Evolutionary conservation across 2,113 vertebrate genomes (phyloP).

Genomic region (Phalacrocorax carbo): DNA sequence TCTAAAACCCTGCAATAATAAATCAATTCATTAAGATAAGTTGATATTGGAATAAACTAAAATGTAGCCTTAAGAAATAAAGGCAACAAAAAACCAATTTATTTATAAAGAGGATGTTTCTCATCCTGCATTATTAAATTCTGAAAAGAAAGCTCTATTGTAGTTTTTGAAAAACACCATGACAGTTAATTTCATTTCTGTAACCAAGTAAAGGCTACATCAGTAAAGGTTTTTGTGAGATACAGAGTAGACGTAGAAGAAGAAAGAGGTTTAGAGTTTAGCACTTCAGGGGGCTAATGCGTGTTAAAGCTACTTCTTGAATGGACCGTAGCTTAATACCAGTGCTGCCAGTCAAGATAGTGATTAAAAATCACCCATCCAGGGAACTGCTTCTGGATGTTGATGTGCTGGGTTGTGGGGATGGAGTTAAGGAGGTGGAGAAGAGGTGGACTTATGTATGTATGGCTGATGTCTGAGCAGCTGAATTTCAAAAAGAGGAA

Average conservation of each 20-base stretch:
- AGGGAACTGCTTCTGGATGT: conserved; percentile 52
- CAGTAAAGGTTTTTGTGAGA: conserved; percentile 29
- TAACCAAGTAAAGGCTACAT: background rate
- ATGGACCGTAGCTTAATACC: conserved; percentile 53
- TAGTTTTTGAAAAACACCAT: background rate
- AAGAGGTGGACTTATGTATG: background rate
- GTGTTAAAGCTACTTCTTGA: conserved; percentile 41
- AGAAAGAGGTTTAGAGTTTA: conserved; percentile 43
- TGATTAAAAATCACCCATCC: conserved; percentile 66
- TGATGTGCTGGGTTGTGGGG: background rate
- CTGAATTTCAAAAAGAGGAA: background rate
- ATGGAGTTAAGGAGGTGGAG: background rate
- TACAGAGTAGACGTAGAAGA: background rate
- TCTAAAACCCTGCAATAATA: background rate
- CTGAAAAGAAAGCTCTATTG: background rate
- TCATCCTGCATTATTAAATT: background rate
- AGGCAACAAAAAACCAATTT: background rate
- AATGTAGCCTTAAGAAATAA: background rate
- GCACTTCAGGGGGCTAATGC: conserved; percentile 41
- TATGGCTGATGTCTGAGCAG: conserved; percentile 14
- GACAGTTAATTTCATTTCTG: conserved; percentile 45
- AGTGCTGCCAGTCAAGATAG: conserved; percentile 51
- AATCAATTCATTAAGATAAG: background rate
- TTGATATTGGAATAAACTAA: background rate
- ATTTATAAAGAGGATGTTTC: background rate